Evolutionary conservation across 2,888 invertebrate genomes (phyloP).

Genomic region (Clepsis dumicolana): DNA sequence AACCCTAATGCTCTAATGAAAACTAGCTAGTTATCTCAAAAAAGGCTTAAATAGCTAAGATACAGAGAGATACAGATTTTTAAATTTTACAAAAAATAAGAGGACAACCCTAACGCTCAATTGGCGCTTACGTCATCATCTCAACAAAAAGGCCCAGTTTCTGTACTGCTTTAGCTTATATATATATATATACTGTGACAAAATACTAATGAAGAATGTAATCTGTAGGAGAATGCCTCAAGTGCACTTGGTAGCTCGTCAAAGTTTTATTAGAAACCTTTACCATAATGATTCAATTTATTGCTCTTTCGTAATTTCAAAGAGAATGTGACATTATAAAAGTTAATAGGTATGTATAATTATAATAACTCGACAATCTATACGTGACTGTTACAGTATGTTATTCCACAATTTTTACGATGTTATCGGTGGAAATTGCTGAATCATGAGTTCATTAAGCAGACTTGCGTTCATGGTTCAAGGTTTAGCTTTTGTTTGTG

Average conservation of each 20-base stretch:
- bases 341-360: neutral
- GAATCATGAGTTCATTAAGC: slow-evolving; percentile 39
- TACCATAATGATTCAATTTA: neutral
- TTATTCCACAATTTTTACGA: slow-evolving; percentile 13
- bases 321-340: slow-evolving; percentile 12
- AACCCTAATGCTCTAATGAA: too few relatives aligned
- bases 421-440: slow-evolving; percentile 38
- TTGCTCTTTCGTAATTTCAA: neutral
- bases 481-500: slow-evolving; percentile 38
- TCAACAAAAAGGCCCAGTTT: too few relatives aligned
- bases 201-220: too few relatives aligned
- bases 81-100: too few relatives aligned
- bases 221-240: neutral
- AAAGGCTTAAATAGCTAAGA: too few relatives aligned
- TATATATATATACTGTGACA: too few relatives aligned
- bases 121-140: too few relatives aligned
- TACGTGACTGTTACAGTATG: slow-evolving; percentile 1
- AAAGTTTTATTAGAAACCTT: neutral
- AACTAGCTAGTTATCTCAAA: too few relatives aligned
- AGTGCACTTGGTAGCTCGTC: neutral
- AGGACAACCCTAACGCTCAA: too few relatives aligned
- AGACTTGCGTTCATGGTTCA: slow-evolving; percentile 33
- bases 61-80: too few relatives aligned
- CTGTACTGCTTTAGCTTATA: too few relatives aligned
- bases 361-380: neutral